phyloP scores from a whole-genome alignment of 2,888 invertebrate genomes.

The Netelia melanura region DNA sequence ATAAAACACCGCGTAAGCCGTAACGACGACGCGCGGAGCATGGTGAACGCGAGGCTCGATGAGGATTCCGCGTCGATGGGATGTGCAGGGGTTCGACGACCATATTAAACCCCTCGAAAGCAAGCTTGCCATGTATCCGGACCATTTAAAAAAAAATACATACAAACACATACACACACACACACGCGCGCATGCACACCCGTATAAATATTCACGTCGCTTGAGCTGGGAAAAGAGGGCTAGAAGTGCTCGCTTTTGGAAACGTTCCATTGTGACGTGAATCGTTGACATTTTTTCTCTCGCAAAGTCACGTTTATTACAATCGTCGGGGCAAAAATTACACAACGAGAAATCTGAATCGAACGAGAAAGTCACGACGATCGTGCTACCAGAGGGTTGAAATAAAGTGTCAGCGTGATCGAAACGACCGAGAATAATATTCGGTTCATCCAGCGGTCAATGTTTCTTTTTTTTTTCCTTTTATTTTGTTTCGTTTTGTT shows the following conservation, averaged over 20 bases:
- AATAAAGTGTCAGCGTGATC: too few relatives aligned
- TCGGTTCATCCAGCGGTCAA: neutral
- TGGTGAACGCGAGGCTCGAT: slow-evolving; percentile 51
- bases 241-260: slow-evolving; percentile 11
- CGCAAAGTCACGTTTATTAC: neutral
- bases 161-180: neutral
- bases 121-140: neutral
- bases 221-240: slow-evolving; percentile 4
- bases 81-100: slow-evolving; percentile 44
- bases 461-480: too few relatives aligned
- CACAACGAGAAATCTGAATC: neutral
- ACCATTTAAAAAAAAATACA: slow-evolving; percentile 34
- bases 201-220: neutral
- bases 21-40: slow-evolving; percentile 72
- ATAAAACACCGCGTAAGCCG: slow-evolving; percentile 78
- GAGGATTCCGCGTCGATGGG: slow-evolving; percentile 38
- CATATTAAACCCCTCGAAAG: slow-evolving; percentile 40
- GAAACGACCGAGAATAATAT: neutral
- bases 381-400: neutral
- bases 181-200: too few relatives aligned
- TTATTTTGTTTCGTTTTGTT: neutral
- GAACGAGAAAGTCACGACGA: neutral
- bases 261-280: neutral
- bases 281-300: neutral
- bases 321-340: neutral